These are phyloP conservation scores for Eupithecia tripunctaria DNA, from an alignment of 2,888 invertebrate species.

Conservation along the genomic window DNA sequence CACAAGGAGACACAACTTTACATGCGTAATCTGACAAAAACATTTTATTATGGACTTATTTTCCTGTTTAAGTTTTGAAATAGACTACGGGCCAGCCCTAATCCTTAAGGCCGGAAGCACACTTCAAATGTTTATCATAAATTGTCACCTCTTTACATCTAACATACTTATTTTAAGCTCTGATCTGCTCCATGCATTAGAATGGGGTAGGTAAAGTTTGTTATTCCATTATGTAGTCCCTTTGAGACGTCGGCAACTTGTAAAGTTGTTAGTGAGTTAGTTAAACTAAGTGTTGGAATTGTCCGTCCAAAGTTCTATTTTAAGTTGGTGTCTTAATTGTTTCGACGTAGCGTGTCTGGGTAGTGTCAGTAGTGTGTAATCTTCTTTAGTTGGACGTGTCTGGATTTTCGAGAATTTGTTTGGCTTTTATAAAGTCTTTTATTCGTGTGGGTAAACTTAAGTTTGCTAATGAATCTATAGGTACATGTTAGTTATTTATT, in stretches of 20 bases:
- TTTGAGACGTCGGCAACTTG: constrained; percentile 51
- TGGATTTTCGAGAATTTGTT: constrained; percentile 17
- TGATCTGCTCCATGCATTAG: constrained; percentile 52
- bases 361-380: constrained; percentile 34
- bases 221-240: constrained; percentile 56
- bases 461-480: neutral
- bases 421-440: neutral
- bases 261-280: constrained; percentile 58
- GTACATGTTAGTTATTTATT: neutral
- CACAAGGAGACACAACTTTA: no score
- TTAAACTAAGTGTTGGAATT: constrained; percentile 49
- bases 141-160: constrained; percentile 41
- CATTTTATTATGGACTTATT: no score
- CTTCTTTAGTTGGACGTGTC: constrained; percentile 30
- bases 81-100: constrained; percentile 32
- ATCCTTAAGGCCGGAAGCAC: constrained; percentile 36
- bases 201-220: constrained; percentile 50
- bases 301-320: constrained; percentile 50
- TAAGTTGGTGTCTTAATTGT: constrained; percentile 47
- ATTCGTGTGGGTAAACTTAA: neutral
- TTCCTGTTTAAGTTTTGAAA: neutral
- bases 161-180: constrained; percentile 47
- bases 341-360: constrained; percentile 32
- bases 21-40: no score
- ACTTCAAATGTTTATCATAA: constrained; percentile 45